Evolutionary conservation across 1,140 invertebrate species (phyloP).

Genomic region (Drosophila auraria): DNA sequence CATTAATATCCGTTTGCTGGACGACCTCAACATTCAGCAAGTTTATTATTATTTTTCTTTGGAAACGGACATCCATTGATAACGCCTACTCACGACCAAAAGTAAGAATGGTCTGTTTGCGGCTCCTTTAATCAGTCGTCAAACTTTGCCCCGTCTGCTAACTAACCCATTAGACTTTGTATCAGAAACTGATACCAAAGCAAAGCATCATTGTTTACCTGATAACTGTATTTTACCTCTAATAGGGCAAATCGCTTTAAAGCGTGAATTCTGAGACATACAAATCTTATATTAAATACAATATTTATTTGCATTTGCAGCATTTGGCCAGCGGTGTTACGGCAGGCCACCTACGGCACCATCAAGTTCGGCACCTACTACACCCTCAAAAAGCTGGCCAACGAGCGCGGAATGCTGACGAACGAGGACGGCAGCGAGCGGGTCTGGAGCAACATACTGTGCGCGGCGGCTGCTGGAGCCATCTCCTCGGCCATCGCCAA

Average conservation of each 20-base stretch:
- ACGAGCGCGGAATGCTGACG: conserved; percentile 86
- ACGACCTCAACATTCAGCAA: neutral
- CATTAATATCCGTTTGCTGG: no score
- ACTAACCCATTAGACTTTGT: conserved; percentile 62
- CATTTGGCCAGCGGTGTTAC: conserved; percentile 95
- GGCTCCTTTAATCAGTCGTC: conserved; percentile 37
- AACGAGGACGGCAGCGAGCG: conserved; percentile 88
- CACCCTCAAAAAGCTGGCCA: conserved; percentile 91
- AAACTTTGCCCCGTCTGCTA: conserved; percentile 60
- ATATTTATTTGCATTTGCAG: conserved; percentile 86
- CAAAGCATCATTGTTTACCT: conserved; percentile 4
- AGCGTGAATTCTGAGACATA: no score
- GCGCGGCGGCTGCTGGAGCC: conserved; percentile 93
- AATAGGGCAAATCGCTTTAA: neutral
- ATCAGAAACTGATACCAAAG: conserved; percentile 19
- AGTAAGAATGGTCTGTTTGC: conserved; percentile 31
- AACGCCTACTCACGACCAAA: conserved; percentile 26
- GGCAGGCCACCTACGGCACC: conserved; percentile 97
- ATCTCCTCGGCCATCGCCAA: conserved; percentile 97
- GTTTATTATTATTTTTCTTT: conserved; percentile 10
- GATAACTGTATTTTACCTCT: neutral
- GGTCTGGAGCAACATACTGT: conserved; percentile 92
- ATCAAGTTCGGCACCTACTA: conserved; percentile 99
- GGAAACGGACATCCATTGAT: conserved; percentile 34
- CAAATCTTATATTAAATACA: neutral